Evolutionary conservation across 2,113 vertebrate species (phyloP).

Genomic region (Misgurnus mizolepis): DNA sequence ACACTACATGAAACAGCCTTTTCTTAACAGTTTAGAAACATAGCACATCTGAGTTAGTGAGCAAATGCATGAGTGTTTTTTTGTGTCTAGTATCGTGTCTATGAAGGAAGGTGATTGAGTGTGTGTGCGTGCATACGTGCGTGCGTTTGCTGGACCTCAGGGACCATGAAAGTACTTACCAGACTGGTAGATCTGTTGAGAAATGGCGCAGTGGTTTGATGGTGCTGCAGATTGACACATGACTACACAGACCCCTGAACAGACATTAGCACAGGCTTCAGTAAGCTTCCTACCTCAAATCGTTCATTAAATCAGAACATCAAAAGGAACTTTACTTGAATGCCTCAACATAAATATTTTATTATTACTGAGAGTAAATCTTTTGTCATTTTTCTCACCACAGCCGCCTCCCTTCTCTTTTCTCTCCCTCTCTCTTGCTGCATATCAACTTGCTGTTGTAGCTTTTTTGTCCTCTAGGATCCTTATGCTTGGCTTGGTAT

Average conservation of each 20-base stretch:
- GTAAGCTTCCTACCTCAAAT: slow-evolving; percentile 80
- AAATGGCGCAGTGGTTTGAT: slow-evolving; percentile 78
- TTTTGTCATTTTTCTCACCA: slow-evolving; percentile 83
- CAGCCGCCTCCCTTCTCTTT: not conserved
- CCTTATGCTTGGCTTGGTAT: slow-evolving; percentile 81
- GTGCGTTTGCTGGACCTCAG: slow-evolving; percentile 67
- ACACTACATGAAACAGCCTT: not conserved
- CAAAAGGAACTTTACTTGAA: slow-evolving; percentile 99
- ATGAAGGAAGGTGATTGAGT: slow-evolving; percentile 11
- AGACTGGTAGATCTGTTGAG: slow-evolving; percentile 65
- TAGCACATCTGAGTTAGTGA: not conserved
- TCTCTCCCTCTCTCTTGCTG: slow-evolving; percentile 5
- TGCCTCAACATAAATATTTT: slow-evolving; percentile 94
- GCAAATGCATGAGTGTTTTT: slow-evolving; percentile 41
- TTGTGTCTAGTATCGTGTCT: slow-evolving; percentile 29
- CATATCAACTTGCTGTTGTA: slow-evolving; percentile 40
- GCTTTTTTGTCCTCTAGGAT: slow-evolving; percentile 51
- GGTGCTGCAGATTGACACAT: slow-evolving; percentile 89
- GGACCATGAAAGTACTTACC: slow-evolving; percentile 73
- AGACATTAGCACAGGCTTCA: slow-evolving; percentile 91
- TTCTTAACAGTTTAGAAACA: slow-evolving; percentile 9
- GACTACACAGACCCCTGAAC: slow-evolving; percentile 79
- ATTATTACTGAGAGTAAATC: slow-evolving; percentile 94
- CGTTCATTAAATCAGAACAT: slow-evolving; percentile 99
- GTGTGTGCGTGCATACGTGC: slow-evolving; percentile 10